Evolutionary conservation across 2,888 invertebrate genomes (phyloP), one percentile per base, ranked within the genome.

Genomic region (Eulithis prunata): DNA sequence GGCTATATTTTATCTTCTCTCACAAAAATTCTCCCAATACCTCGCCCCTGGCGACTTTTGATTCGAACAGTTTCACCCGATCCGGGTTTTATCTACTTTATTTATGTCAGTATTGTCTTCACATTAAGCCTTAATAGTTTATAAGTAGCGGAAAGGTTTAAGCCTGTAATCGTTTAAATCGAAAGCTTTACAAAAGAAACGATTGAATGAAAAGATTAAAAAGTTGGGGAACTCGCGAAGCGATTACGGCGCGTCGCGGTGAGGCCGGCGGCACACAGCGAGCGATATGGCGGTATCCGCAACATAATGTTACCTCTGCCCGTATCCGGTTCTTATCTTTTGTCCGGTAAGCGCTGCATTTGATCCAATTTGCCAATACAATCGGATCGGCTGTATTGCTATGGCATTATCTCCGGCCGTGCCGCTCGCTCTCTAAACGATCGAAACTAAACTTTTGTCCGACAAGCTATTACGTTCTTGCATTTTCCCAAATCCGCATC

Each of bases 331-430:
- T 89, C 89, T 91, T 91, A 92, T 93, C 92, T 91, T 90, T 90
- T 91, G 88, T 88, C 80, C 88, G 85, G 88, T 84, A 86, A 88
- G 88, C 88, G 88, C 87, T 92, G 92, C 93, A 93, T 93, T 93
- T 93, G 91, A 93, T 93, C 91, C 93, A 93, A 93, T 93, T 93
- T 92, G 88, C 90, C 92, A 90, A 92, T 91, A 92, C 92, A 91
- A 93, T 93, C 91, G 86, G 88, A 91, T 91, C 88, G 82, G 78
- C 86, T 86, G 86, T 90, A 91, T 91, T 91, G 91, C 91, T 89
- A 88, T 89, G 88, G 91, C 90, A 91, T 92, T 93, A 93, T 91
- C 91, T 90, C 81, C 81, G 77, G 71, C 80, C 83, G 83, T 85
- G 82, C 85, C 80, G 79, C 74, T 78, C 83, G 80, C 84, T 80